These are phyloP conservation scores for Reticulitermes lucifugus DNA, from an alignment of 2,888 invertebrate species.

Conservation along the genomic window DNA sequence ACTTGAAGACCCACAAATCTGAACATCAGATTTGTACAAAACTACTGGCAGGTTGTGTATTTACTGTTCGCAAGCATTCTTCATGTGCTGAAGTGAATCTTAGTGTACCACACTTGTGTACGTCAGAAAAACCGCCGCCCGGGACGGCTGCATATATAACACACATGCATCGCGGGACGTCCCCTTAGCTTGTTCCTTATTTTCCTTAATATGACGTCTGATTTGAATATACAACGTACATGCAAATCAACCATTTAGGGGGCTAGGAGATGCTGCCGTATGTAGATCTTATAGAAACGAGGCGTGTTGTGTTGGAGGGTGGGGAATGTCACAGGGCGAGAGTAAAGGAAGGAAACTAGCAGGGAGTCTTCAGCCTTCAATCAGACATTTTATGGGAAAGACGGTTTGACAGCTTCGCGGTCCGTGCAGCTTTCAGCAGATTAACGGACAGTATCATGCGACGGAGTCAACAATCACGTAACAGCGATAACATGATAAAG, in stretches of 20 bases:
- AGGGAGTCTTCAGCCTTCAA: conserved; percentile 6
- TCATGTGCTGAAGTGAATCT: background rate
- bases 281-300: background rate
- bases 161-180: background rate
- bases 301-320: background rate
- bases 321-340: conserved; percentile 12
- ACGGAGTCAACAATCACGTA: too few relatives aligned
- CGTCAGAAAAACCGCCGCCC: background rate
- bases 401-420: conserved; percentile 16
- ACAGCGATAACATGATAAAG: too few relatives aligned
- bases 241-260: conserved; percentile 24
- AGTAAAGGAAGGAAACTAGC: background rate
- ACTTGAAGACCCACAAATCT: too few relatives aligned
- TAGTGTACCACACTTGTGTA: background rate
- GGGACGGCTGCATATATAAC: background rate
- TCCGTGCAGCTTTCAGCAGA: background rate
- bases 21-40: too few relatives aligned
- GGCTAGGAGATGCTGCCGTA: background rate
- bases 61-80: too few relatives aligned
- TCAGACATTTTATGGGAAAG: conserved; percentile 18
- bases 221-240: conserved; percentile 16
- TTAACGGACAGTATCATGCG: too few relatives aligned
- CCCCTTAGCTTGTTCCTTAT: background rate
- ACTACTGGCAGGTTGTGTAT: too few relatives aligned
- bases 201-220: background rate